phyloP scores from a whole-genome alignment of 2,113 vertebrate species.

The Probosciger aterrimus region DNA sequence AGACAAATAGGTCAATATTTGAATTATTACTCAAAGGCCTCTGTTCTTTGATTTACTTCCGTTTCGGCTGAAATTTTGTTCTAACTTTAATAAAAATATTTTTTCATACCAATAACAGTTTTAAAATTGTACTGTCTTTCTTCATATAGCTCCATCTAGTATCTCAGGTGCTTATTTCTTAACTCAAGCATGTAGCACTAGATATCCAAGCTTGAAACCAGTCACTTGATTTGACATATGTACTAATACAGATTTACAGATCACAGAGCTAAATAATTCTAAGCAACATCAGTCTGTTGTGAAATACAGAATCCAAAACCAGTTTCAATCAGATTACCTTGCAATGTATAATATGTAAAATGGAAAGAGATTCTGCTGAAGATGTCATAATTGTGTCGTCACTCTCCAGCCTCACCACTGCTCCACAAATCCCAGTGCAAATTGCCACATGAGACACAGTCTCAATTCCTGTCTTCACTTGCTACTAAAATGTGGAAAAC shows the following conservation, averaged over 20 bases:
- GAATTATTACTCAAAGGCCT: background rate
- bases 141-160: background rate
- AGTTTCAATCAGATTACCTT: background rate
- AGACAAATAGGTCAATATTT: background rate
- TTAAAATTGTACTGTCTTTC: background rate
- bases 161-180: background rate
- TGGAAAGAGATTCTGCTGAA: background rate
- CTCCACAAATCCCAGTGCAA: background rate
- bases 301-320: background rate
- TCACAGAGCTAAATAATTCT: background rate
- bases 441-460: background rate
- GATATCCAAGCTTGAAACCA: background rate
- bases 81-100: background rate
- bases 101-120: background rate
- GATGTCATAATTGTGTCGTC: background rate
- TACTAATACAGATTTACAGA: background rate
- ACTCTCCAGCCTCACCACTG: background rate
- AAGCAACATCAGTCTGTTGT: background rate
- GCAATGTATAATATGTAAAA: background rate
- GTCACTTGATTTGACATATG: background rate
- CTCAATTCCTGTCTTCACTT: background rate
- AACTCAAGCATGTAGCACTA: background rate
- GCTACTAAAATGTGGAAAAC: background rate
- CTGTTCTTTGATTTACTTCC: background rate
- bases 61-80: background rate